Conservation (phyloP, 2,113 vertebrate species). For the Sceloporus tristichus region DNA sequence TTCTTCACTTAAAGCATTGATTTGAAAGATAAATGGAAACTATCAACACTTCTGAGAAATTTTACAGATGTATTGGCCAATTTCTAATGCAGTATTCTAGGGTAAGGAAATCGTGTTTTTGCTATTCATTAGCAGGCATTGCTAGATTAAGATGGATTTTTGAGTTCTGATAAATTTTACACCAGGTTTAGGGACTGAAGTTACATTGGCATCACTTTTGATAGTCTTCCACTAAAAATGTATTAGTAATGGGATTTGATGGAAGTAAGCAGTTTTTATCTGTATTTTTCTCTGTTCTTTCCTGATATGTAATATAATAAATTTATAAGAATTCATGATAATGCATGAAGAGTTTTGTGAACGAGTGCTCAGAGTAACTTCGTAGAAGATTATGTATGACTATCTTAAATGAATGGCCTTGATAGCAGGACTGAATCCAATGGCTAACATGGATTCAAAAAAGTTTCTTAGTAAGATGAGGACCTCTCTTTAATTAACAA, state of each 20-base stretch:
- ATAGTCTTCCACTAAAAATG: not conserved
- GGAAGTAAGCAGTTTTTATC: not conserved
- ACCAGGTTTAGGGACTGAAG: not conserved
- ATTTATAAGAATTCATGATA: slow-evolving; percentile 30
- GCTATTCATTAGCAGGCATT: too few species aligned
- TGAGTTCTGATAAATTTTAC: not conserved
- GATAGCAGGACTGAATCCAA: slow-evolving; percentile 31
- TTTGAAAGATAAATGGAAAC: not conserved
- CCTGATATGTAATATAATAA: not conserved
- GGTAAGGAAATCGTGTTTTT: not conserved
- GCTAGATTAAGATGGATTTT: not conserved
- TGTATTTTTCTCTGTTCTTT: not conserved
- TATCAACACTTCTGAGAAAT: not conserved
- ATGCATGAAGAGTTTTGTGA: not conserved
- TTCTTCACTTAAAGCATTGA: not conserved
- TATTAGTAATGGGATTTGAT: not conserved
- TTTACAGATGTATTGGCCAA: not conserved
- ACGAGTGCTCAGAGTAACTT: slow-evolving; percentile 13
- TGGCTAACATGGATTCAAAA: not conserved
- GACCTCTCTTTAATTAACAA: too few species aligned
- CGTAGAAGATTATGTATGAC: slow-evolving; percentile 25
- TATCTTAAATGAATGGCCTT: slow-evolving; percentile 37
- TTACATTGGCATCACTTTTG: not conserved
- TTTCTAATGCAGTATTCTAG: not conserved
- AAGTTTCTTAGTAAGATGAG: slow-evolving; percentile 21